These are phyloP conservation scores for Regulus satrapa DNA, from an alignment of 2,113 vertebrate species.

Conservation along the genomic window DNA sequence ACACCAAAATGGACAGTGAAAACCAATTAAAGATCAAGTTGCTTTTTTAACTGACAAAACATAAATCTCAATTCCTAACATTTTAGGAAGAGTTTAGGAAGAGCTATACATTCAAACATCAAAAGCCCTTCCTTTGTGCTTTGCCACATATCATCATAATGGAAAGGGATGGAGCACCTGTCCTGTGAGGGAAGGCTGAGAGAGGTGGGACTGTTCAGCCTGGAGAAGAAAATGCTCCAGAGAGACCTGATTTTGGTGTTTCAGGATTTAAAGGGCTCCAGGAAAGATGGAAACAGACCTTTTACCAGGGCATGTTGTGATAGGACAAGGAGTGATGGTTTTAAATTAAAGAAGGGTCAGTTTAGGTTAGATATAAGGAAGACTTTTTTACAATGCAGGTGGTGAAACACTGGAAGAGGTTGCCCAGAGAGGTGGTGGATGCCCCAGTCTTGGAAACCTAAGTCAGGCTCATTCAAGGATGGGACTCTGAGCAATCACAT, in stretches of 20 bases:
- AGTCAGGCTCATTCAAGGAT: not conserved
- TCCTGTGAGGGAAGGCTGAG: not conserved
- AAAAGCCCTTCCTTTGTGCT: not conserved
- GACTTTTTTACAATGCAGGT: not conserved
- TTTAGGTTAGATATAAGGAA: not conserved
- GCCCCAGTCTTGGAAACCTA: not conserved
- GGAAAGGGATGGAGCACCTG: not conserved
- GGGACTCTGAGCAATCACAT: not conserved
- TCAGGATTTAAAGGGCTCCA: not conserved
- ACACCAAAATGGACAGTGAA: not conserved
- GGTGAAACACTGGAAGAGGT: not conserved
- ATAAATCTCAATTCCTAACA: not conserved
- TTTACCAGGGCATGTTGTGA: not conserved
- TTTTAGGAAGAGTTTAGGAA: not conserved
- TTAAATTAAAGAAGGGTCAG: not conserved
- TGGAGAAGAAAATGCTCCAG: not conserved
- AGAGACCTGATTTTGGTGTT: not conserved
- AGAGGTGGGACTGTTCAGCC: not conserved
- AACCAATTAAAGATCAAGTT: not conserved
- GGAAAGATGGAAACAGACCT: not conserved
- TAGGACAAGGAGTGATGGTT: not conserved
- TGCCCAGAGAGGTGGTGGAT: not conserved
- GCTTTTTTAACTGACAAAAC: not conserved
- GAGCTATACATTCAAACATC: not conserved
- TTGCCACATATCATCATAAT: not conserved